phyloP scores from a whole-genome alignment of 1,140 invertebrate genomes.

The Leptinotarsa undecemlineata region DNA sequence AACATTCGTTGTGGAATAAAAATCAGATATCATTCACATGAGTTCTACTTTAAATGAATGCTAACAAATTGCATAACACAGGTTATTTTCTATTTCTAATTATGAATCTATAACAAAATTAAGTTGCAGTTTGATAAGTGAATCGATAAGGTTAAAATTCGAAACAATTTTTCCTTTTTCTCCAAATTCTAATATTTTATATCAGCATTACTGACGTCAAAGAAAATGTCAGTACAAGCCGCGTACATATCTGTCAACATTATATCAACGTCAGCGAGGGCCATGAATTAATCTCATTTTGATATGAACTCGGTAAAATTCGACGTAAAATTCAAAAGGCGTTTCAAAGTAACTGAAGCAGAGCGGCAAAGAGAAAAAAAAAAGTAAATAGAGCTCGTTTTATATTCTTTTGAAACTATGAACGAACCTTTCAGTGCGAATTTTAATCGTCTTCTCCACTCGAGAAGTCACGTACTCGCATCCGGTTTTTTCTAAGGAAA shows the following conservation, averaged over 20 bases:
- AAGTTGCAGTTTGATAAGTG: no score
- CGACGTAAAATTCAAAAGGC: not conserved
- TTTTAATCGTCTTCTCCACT: constrained; percentile 1
- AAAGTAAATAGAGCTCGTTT: not conserved
- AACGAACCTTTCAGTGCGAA: not conserved
- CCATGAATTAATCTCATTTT: constrained; percentile 5
- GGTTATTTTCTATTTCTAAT: no score
- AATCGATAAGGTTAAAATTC: no score
- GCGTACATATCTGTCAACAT: not conserved
- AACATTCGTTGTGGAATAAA: no score
- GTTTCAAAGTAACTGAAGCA: not conserved
- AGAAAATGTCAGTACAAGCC: no score
- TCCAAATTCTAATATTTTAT: no score
- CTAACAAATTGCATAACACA: no score
- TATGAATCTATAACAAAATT: no score
- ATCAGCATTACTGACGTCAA: no score
- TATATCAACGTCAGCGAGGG: not conserved
- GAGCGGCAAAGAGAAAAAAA: not conserved
- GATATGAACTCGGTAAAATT: not conserved
- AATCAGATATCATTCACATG: no score
- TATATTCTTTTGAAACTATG: constrained; percentile 1
- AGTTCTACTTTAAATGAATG: no score
- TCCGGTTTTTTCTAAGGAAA: not conserved
- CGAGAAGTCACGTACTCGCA: not conserved
- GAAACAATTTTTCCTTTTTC: no score